Evolutionary conservation across 1,140 invertebrate species (phyloP), one percentile per base, ranked within the genome.

Genomic region (Pseudoatta argentina): DNA sequence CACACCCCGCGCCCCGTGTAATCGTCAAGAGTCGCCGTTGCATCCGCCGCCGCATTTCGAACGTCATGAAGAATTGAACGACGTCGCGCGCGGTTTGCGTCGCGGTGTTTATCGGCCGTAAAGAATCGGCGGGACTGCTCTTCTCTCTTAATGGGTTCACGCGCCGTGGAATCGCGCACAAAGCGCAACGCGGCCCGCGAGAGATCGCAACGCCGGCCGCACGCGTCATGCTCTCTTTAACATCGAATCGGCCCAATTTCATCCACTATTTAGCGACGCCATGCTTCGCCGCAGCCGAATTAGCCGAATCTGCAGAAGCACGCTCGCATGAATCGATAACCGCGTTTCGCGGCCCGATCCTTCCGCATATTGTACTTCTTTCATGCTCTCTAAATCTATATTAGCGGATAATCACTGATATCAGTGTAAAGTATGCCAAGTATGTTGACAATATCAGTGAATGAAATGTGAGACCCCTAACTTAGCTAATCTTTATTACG

Each of bases 181-280:
- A 86, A 82, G 86, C 61, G 55, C 57, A 69, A 51, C 81, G 21
- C 59, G 59, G 59, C 79, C 55, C 67, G 79, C 67, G 79, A 82
- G 67, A 82, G 64, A 59, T 67, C 79, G 75, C 67, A 59, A 69
- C 53, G 82, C 66, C 72, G 67, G 18, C 39, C 67, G 59, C 69
- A 30, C 85, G 71, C 53, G 78, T 48, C 69, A 87, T 86, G 85
- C 86, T 91, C 91, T 92, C 91, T 93, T 93, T 92, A 91, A 91
- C 91, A 89, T 85, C 86, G 88, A 92, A 92, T 92, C 91, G 92
- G 91, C 88, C 91, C 92, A 93, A 93, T 93, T 94, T 93, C 88
- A 92, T 72, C 76, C 75, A 91, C 90, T 91, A 90, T 92, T 93
- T 92, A 93, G 90, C 92, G 85, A 91, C 91, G 89, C 88, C 86